Percentiles rank a stretch among this genome's conserved stretches.
Conservation (phyloP, 2,888 invertebrate species). For the Chrysolina oricalcia region DNA sequence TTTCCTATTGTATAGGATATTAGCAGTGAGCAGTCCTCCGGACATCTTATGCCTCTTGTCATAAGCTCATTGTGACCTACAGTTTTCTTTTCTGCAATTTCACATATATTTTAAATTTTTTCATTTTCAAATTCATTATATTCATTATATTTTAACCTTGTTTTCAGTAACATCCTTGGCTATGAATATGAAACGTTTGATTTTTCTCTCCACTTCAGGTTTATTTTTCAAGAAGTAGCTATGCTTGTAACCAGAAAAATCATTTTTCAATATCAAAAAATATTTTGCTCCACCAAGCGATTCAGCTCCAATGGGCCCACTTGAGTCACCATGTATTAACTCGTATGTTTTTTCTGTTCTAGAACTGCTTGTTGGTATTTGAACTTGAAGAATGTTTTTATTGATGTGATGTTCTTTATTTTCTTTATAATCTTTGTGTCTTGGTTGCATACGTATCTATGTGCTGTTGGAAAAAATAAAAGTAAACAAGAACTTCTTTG, state of each 20-base stretch:
- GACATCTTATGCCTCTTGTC: too few relatives aligned
- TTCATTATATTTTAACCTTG: slow-evolving; percentile 53
- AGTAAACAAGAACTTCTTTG: too few relatives aligned
- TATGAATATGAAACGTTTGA: slow-evolving; percentile 52
- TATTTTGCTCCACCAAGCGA: slow-evolving; percentile 41
- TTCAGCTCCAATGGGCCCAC: slow-evolving; percentile 44
- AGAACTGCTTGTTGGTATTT: too few relatives aligned
- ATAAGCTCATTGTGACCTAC: too few relatives aligned
- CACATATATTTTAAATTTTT: slow-evolving; percentile 50
- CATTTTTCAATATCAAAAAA: slow-evolving; percentile 54
- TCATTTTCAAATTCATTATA: slow-evolving; percentile 61
- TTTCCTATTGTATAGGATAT: too few relatives aligned
- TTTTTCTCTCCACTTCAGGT: slow-evolving; percentile 44
- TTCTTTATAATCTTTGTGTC: too few relatives aligned
- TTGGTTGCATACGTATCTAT: too few relatives aligned
- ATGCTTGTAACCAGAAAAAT: slow-evolving; percentile 35
- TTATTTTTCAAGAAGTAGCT: slow-evolving; percentile 56
- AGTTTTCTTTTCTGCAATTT: too few relatives aligned
- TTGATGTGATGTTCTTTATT: too few relatives aligned
- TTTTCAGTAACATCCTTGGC: slow-evolving; percentile 60
- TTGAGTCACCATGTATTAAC: slow-evolving; percentile 45
- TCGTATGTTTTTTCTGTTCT: slow-evolving; percentile 39
- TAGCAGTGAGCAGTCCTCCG: too few relatives aligned
- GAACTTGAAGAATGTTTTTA: too few relatives aligned
- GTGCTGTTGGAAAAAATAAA: too few relatives aligned